These are phyloP conservation scores for Bubo bubo DNA, from an alignment of 2,113 vertebrate genomes.

Conservation along the genomic window DNA sequence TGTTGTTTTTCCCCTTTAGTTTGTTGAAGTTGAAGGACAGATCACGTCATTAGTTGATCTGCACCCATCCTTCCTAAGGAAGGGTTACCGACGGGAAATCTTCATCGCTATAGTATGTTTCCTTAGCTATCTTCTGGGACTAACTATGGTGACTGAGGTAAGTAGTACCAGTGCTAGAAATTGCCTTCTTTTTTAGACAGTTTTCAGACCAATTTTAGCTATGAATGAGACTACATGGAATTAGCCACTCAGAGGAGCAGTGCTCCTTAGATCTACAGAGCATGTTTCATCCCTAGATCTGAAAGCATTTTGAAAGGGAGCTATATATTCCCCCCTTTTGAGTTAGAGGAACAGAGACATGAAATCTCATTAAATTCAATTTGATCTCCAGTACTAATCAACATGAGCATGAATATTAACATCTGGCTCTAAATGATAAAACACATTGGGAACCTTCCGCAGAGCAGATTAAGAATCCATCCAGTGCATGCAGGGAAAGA, in stretches of 20 bases:
- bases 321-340: not conserved
- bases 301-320: not conserved
- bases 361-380: not conserved
- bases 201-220: not conserved
- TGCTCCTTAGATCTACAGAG: not conserved
- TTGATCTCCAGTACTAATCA: not conserved
- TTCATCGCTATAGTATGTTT: constrained; percentile 95
- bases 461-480: not conserved
- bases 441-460: not conserved
- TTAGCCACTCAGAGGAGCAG: not conserved
- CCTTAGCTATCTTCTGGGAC: constrained; percentile 97
- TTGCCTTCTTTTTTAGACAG: not conserved
- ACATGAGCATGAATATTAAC: not conserved
- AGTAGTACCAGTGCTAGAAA: constrained; percentile 24
- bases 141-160: constrained; percentile 97
- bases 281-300: not conserved
- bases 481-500: not conserved
- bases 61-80: constrained; percentile 97
- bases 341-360: not conserved
- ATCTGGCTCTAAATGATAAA: not conserved
- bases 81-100: constrained; percentile 97
- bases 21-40: constrained; percentile 99
- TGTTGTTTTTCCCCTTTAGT: constrained; percentile 72
- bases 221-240: not conserved
- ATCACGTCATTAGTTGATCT: constrained; percentile 99